Conservation (phyloP, 2,113 vertebrate species). For the Spizaetus ornatus region DNA sequence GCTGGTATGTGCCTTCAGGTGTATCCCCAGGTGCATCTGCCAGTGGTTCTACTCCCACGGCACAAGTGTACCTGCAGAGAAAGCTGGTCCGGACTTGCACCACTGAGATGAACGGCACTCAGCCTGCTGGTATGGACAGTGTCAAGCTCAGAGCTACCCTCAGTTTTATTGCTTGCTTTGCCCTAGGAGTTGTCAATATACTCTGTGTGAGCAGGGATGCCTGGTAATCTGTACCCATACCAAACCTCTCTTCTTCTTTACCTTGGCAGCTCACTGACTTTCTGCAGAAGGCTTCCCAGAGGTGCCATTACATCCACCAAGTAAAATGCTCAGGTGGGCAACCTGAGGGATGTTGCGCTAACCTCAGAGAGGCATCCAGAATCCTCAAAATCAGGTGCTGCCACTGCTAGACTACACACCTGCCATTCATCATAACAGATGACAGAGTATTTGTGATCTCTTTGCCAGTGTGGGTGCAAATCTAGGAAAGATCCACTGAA, state of each 20-base stretch:
- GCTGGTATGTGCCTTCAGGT: too few species aligned
- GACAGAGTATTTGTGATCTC: neutral
- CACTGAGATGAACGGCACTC: neutral
- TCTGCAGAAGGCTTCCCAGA: neutral
- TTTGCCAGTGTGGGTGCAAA: neutral
- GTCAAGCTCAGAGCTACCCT: neutral
- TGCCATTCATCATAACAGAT: neutral
- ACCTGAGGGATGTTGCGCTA: neutral
- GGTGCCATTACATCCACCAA: neutral
- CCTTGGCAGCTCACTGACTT: neutral
- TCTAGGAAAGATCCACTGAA: neutral
- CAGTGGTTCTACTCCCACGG: too few species aligned
- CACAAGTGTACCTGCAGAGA: too few species aligned
- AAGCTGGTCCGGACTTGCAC: neutral
- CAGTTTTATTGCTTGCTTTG: neutral
- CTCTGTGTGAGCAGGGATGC: neutral
- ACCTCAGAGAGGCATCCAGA: neutral
- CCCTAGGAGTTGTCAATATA: neutral
- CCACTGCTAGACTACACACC: neutral
- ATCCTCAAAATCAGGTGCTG: neutral
- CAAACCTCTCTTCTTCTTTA: neutral
- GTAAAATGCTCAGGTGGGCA: neutral
- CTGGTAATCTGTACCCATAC: rapidly evolving
- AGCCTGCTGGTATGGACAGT: too few species aligned
- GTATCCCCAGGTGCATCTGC: too few species aligned